Evolutionary conservation across 2,888 invertebrate species (phyloP).

Genomic region (Hydrotaea diabolus): DNA sequence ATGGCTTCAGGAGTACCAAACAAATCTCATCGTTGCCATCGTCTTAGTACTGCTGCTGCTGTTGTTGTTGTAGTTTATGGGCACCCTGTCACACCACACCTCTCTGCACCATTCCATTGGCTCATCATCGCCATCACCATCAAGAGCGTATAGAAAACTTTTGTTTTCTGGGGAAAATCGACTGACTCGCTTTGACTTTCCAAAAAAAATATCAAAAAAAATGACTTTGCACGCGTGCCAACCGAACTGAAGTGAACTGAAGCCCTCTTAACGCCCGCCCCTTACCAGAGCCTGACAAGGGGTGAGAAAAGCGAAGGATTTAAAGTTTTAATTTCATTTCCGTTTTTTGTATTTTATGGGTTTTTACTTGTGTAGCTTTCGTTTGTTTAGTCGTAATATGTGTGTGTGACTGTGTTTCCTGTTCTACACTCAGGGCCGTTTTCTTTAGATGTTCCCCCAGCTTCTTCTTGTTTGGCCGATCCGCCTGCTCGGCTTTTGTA

Average conservation of each 20-base stretch:
- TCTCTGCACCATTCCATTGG: neutral
- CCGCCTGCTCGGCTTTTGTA: neutral
- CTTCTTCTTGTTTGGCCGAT: neutral
- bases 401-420: conserved; percentile 25
- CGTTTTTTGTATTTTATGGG: conserved; percentile 51
- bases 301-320: conserved; percentile 61
- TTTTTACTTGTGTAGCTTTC: conserved; percentile 33
- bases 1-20: conserved; percentile 34
- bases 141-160: conserved; percentile 33
- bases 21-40: neutral
- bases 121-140: neutral
- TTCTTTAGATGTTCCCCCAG: neutral
- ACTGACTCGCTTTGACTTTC: conserved; percentile 17
- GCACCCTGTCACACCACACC: neutral
- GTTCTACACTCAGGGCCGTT: neutral
- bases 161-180: conserved; percentile 10
- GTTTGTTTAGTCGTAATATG: neutral
- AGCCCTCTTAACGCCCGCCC: conserved; percentile 2
- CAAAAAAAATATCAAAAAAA: neutral
- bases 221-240: conserved; percentile 53
- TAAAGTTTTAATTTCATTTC: conserved; percentile 67
- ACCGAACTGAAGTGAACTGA: conserved; percentile 19
- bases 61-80: conserved; percentile 13
- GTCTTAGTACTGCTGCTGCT: neutral
- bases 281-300: neutral